These are phyloP conservation scores for Dolichallabes microphthalmus DNA, from an alignment of 2,113 vertebrate genomes.

Conservation along the genomic window DNA sequence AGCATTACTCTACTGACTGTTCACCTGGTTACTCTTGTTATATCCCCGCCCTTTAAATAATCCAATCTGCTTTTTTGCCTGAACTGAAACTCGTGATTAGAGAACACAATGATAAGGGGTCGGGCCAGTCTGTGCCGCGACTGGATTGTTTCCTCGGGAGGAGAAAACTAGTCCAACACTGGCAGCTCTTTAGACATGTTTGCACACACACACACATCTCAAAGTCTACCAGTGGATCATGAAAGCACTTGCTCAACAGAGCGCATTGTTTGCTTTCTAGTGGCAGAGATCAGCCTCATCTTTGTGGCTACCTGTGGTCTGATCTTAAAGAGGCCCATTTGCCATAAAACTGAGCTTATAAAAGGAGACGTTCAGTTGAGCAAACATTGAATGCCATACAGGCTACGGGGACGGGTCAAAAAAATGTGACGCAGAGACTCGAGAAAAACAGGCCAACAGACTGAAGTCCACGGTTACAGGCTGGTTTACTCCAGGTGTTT, in stretches of 20 bases:
- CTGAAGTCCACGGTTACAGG: conserved; percentile 1
- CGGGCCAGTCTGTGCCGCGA: background rate
- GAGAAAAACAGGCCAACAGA: background rate
- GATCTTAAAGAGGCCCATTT: background rate
- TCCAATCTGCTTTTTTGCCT: background rate
- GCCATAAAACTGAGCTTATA: too few species aligned
- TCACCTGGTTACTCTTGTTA: background rate
- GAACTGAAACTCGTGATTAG: background rate
- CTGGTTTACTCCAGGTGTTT: background rate
- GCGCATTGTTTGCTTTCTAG: background rate
- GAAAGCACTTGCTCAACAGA: background rate
- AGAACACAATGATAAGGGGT: background rate
- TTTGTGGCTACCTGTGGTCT: background rate
- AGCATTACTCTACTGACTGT: background rate
- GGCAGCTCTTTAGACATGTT: background rate
- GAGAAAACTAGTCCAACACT: background rate
- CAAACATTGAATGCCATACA: background rate
- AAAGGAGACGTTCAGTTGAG: background rate
- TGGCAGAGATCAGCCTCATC: background rate
- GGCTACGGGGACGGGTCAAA: background rate
- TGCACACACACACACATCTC: conserved; percentile 43
- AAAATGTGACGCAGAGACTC: background rate
- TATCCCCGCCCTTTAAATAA: background rate
- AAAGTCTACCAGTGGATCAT: conserved; percentile 58
- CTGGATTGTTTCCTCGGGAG: background rate